phyloP scores from a whole-genome alignment of 2,113 vertebrate species.

The Cichladusa arquata region DNA sequence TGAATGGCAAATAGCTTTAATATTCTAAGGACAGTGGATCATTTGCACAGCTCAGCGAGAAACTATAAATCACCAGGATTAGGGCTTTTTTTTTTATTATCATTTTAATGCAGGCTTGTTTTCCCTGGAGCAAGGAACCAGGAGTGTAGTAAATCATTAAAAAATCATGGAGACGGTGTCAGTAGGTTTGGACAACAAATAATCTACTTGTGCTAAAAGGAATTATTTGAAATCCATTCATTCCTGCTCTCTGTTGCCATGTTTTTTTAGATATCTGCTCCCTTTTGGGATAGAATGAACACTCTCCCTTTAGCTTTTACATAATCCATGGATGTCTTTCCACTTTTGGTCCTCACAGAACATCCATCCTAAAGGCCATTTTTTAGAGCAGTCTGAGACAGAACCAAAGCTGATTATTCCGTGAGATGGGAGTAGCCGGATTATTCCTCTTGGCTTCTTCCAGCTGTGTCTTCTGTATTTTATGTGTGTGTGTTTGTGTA shows the following conservation, averaged over 20 bases:
- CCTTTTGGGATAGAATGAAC: not conserved
- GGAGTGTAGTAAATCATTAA: not conserved
- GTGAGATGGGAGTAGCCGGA: not conserved
- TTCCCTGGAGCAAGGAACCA: not conserved
- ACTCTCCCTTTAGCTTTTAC: not conserved
- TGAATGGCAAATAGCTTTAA: constrained; percentile 1
- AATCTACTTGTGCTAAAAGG: not conserved
- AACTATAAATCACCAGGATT: constrained; percentile 14
- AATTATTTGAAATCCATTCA: not conserved
- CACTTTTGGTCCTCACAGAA: not conserved
- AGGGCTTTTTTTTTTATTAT: not conserved
- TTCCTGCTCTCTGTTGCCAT: not conserved
- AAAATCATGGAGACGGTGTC: not conserved
- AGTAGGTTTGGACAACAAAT: not conserved
- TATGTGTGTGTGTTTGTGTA: not conserved
- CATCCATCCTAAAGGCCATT: not conserved
- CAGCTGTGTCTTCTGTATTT: not conserved
- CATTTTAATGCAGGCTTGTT: not conserved
- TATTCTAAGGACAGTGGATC: not conserved
- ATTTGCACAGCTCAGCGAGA: not conserved
- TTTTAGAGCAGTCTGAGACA: not conserved
- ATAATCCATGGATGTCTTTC: accelerated
- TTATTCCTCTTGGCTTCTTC: not conserved
- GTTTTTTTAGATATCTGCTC: not conserved
- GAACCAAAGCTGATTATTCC: not conserved